Conservation (phyloP, 2,113 vertebrate species). For the Sigmodon hispidus region DNA sequence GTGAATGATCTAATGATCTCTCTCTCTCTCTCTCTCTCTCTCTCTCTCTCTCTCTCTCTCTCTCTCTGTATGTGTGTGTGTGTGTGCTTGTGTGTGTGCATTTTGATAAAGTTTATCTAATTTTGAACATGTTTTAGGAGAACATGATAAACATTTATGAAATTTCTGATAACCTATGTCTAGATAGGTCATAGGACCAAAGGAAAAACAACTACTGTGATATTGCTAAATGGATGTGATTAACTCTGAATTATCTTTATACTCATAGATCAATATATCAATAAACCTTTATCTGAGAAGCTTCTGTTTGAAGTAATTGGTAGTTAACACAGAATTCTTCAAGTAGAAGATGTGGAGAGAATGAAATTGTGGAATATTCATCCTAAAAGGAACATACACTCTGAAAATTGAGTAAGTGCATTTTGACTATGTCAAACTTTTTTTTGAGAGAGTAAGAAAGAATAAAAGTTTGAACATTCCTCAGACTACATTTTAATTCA, state of each 20-base stretch:
- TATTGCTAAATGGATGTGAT: neutral
- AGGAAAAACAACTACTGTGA: neutral
- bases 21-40: neutral
- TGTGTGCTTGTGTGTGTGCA: neutral
- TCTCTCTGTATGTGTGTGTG: too few relatives aligned
- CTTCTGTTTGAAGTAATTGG: neutral
- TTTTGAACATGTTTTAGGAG: neutral
- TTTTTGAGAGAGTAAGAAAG: neutral
- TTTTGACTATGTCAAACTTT: neutral
- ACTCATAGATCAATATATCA: neutral
- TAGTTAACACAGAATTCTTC: neutral
- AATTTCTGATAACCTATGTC: neutral
- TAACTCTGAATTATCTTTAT: neutral
- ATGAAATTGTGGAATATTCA: neutral
- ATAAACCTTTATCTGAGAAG: neutral
- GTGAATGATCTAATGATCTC: neutral
- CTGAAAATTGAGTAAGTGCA: neutral
- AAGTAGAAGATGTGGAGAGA: neutral
- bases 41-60: too few relatives aligned
- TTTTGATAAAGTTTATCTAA: neutral
- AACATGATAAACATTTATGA: neutral
- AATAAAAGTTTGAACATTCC: neutral
- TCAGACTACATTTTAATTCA: neutral
- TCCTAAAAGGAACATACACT: neutral
- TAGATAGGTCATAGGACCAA: neutral